Base-by-base conservation (phyloP, 2,888 invertebrate species). In the Zelleria hepariella region DNA sequence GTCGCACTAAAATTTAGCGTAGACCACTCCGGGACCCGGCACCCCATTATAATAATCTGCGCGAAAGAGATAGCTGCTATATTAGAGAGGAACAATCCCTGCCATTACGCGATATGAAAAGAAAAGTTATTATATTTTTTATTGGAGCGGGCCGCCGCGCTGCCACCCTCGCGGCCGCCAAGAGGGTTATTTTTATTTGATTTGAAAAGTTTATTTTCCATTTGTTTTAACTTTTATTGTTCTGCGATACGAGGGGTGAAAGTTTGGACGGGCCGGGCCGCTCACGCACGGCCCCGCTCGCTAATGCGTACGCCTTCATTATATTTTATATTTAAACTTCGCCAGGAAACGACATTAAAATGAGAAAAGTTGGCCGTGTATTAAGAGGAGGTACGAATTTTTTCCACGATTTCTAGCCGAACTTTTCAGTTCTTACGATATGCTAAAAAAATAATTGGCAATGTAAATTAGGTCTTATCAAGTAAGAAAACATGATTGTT, bases 51-150 rank as follows among this genome's bases (percentile, higher is more conserved):
- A 79, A 79, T 82, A 84, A 86, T 82, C 78, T 75, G 75, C 67
- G 79, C 69, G 74, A 71, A 75, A 84, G 74, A 72, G 86, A 85
- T 75, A 68, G 79, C 78, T 80, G 80, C 77, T 76, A 73, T 75
- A 83, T 85, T 82, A 84, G 82, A 84, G 80, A 72, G 77, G 80
- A 80, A 82, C 86, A 82, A 82, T 80, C 84, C 86, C 79, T 79
- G 82, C 84, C 83, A 86, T 86, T 86, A 86, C 80, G 85, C 77
- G 82, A 84, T 86, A 86, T 86, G 86, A 86, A 87, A 86, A 87
- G 87, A 87, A 86, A 87, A 87, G 88, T 87, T 87, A 88, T 88
- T 87, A 86, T 88, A 88, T 87, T 87, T 87, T 87, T 87, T 86
- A 83, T 86, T 83, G 83, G 82, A 81, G 82, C 78, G 86, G 85